phyloP scores from a whole-genome alignment of 2,888 invertebrate species.

The Tuta absoluta region DNA sequence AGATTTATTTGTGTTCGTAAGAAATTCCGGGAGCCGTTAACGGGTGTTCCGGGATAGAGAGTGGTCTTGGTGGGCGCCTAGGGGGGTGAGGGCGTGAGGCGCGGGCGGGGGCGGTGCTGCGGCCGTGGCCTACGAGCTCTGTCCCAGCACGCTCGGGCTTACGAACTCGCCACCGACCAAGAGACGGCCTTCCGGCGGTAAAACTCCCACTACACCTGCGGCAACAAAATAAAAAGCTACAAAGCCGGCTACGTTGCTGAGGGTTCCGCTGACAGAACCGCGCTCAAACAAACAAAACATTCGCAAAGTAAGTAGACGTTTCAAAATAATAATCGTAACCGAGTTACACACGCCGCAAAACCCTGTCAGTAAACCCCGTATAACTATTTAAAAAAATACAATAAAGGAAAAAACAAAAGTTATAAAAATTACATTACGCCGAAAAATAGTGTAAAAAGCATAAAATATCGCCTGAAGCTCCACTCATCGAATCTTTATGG shows the following conservation, averaged over 20 bases:
- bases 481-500: conserved; percentile 72
- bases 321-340: conserved; percentile 36
- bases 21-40: conserved; percentile 73
- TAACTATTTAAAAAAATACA: conserved; percentile 52
- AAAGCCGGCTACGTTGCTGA: conserved; percentile 69
- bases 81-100: conserved; percentile 43
- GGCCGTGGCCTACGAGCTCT: conserved; percentile 67
- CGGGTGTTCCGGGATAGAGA: conserved; percentile 65
- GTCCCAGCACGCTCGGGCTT: conserved; percentile 77
- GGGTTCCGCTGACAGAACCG: conserved; percentile 60
- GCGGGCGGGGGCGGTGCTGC: conserved; percentile 39
- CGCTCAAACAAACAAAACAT: conserved; percentile 59
- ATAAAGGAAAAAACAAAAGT: conserved; percentile 55
- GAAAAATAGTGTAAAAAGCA: conserved; percentile 53
- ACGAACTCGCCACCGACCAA: conserved; percentile 84
- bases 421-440: conserved; percentile 55
- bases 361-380: conserved; percentile 41
- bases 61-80: conserved; percentile 50
- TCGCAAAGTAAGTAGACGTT: conserved; percentile 43
- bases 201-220: conserved; percentile 84
- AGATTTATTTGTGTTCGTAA: conserved; percentile 74
- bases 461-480: conserved; percentile 57
- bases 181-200: conserved; percentile 83
- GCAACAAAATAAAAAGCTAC: conserved; percentile 79
- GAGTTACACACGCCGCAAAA: conserved; percentile 39